phyloP scores from a whole-genome alignment of 2,888 invertebrate genomes.

The Agrochola lota region DNA sequence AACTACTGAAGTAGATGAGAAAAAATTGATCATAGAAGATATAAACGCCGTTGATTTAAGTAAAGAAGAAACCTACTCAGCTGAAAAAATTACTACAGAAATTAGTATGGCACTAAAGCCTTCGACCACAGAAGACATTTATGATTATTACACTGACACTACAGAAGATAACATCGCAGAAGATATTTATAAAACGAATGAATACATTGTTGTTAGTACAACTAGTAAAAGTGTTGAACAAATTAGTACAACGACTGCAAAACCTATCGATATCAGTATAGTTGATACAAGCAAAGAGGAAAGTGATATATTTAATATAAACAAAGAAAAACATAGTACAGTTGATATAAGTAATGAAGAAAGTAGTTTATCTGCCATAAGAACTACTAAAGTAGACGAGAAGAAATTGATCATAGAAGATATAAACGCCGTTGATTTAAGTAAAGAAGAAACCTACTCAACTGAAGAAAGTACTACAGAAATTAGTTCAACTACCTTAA shows the following conservation, averaged over 20 bases:
- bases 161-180: too few species aligned
- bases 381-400: background rate
- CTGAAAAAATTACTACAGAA: slow-evolving; percentile 20
- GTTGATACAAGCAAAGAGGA: slow-evolving; percentile 11
- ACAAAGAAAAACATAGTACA: slow-evolving; percentile 7
- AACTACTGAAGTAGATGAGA: background rate
- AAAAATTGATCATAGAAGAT: slow-evolving; percentile 17
- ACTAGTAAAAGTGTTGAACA: slow-evolving; percentile 9
- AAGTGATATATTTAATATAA: slow-evolving; percentile 3
- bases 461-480: slow-evolving; percentile 20
- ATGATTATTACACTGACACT: too few species aligned
- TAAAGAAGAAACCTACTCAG: slow-evolving; percentile 6
- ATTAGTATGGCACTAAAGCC: background rate
- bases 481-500: background rate
- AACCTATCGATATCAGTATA: background rate
- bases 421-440: slow-evolving; percentile 1
- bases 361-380: slow-evolving; percentile 10
- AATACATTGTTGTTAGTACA: background rate
- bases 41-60: background rate
- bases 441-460: slow-evolving; percentile 6
- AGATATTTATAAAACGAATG: too few species aligned
- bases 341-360: background rate
- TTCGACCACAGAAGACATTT: too few species aligned
- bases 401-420: slow-evolving; percentile 15
- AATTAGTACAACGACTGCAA: slow-evolving; percentile 5